Base-by-base conservation (phyloP, 2,888 invertebrate species). In the Suillia variegata region DNA sequence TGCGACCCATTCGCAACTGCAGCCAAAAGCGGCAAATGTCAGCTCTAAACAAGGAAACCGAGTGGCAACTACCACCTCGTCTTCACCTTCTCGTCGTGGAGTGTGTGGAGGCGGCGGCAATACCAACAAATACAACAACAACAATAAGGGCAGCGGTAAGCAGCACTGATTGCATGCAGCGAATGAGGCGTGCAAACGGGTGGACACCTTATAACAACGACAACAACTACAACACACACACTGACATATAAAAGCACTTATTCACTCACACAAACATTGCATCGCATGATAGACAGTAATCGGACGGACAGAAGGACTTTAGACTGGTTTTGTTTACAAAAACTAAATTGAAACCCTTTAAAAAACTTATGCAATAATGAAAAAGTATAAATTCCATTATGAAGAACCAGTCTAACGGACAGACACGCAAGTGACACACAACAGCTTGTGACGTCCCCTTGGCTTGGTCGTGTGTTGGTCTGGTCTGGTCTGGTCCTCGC, bases 371-470 rank as follows among this genome's bases (percentile, higher is more conserved):
- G n/a, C n/a, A n/a, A n/a, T n/a, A n/a, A n/a, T n/a, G n/a, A n/a
- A n/a, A n/a, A n/a, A n/a, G n/a, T n/a, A n/a, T n/a, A n/a, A n/a
- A n/a, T n/a, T n/a, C n/a, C n/a, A n/a, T n/a, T n/a, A n/a, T n/a
- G n/a, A n/a, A n/a, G n/a, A n/a, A n/a, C n/a, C n/a, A n/a, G n/a
- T n/a, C n/a, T n/a, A n/a, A 45, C 6, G n/a, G n/a, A 45, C 18
- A 17, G 48, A 48, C 48, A 48, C 21, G 48, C 48, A 18, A 48
- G 17, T 48, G 48, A 48, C 48, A 48, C 18, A 18, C 18, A 48
- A 48, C 48, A 48, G 48, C 48, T 48, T 18, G 48, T 20, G 18
- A 48, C 38, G 38, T 38, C 38, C 10, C 38, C n/a, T 13, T 38
- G 38, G 4, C 38, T 13, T 5, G 6, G 6, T n/a, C 4, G 3